Evolutionary conservation across 1,140 invertebrate species (phyloP).

Genomic region (Saxidomus purpurata): DNA sequence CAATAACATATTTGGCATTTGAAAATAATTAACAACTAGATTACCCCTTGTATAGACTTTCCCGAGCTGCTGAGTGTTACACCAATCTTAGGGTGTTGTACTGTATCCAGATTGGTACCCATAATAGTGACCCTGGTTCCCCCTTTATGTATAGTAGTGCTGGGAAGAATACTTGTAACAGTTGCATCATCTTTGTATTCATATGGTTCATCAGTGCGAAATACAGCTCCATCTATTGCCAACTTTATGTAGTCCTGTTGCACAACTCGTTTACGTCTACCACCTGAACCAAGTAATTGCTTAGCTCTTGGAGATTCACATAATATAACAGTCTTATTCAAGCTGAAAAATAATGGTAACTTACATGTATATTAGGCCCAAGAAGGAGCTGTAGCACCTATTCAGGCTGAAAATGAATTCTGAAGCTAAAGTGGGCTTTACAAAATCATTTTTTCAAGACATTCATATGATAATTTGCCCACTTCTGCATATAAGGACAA

Average conservation of each 20-base stretch:
- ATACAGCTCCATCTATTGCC: conserved; percentile 65
- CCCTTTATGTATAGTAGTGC: conserved; percentile 88
- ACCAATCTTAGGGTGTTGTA: conserved; percentile 94
- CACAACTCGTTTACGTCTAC: background rate
- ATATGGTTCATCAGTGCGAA: conserved; percentile 38
- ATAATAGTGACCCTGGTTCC: conserved; percentile 94
- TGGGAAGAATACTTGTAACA: conserved; percentile 18
- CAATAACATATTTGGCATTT: no score
- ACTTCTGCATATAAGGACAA: no score
- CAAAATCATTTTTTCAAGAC: no score
- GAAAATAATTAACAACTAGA: no score
- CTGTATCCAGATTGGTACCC: conserved; percentile 95
- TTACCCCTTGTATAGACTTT: conserved; percentile 20
- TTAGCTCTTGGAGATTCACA: background rate
- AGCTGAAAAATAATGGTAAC: conserved; percentile 39
- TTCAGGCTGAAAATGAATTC: no score
- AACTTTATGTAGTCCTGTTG: conserved; percentile 45
- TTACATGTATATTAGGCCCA: no score
- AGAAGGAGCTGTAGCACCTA: no score
- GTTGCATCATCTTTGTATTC: conserved; percentile 65
- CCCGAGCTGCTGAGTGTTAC: conserved; percentile 45
- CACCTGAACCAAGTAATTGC: background rate
- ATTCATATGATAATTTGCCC: no score
- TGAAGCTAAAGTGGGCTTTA: no score
- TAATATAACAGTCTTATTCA: conserved; percentile 44